phyloP scores from a whole-genome alignment of 2,888 invertebrate genomes.

The Leptinotarsa rubiginosa region DNA sequence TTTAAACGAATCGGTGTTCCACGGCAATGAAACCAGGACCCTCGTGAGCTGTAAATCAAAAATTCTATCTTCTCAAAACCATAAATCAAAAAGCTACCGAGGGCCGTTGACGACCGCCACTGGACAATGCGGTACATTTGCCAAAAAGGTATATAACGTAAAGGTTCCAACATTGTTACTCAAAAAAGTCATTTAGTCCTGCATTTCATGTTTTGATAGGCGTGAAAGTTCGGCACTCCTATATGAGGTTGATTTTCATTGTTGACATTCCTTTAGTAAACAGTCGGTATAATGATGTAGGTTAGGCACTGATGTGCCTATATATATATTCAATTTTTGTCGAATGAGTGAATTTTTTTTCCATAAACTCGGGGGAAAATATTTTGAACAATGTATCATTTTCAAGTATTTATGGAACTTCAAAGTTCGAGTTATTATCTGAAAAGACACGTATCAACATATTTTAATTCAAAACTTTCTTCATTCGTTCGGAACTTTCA shows the following conservation, averaged over 20 bases:
- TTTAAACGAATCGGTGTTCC: not conserved
- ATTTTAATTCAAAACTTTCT: too few species aligned
- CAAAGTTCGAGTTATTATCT: too few species aligned
- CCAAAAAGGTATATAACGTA: slow-evolving; percentile 45
- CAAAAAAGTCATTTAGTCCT: slow-evolving; percentile 43
- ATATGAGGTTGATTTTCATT: slow-evolving; percentile 35
- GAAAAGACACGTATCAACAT: too few species aligned
- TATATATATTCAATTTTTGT: too few species aligned
- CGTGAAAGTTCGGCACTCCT: slow-evolving; percentile 57
- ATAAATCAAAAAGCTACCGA: slow-evolving; percentile 56
- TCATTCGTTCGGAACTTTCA: too few species aligned
- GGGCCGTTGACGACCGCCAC: slow-evolving; percentile 63
- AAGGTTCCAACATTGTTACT: slow-evolving; percentile 43
- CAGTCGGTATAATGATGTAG: slow-evolving; percentile 29
- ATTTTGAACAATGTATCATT: too few species aligned
- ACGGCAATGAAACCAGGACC: slow-evolving; percentile 28
- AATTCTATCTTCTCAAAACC: slow-evolving; percentile 44
- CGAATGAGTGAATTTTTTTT: too few species aligned
- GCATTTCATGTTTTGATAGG: slow-evolving; percentile 56
- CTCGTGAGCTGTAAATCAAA: slow-evolving; percentile 58
- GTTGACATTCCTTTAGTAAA: slow-evolving; percentile 34
- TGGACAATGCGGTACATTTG: slow-evolving; percentile 62
- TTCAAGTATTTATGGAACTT: too few species aligned
- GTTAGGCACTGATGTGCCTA: not conserved
- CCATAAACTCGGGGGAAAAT: too few species aligned